Percentiles rank a stretch among this genome's conserved stretches.
phyloP scores from a whole-genome alignment of 2,797 vertebrate genomes.

The Halcyon leucocephala region DNA sequence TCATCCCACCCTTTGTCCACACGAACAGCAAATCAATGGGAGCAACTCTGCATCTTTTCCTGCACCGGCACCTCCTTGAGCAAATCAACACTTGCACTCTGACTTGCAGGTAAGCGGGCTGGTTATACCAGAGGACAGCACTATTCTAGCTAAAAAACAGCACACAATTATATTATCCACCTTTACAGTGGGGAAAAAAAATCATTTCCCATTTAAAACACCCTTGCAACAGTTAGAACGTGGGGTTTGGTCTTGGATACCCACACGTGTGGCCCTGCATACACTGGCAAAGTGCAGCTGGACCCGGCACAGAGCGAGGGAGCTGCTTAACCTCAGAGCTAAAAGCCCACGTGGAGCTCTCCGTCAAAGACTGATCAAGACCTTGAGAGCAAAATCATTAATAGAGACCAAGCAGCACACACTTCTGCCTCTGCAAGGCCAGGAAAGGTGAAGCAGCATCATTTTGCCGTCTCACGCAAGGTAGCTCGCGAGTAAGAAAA shows the following conservation, averaged over 20 bases:
- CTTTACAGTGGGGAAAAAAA: rapidly evolving
- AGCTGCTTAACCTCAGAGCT: not conserved
- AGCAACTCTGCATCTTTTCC: not conserved
- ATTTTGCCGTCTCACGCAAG: not conserved
- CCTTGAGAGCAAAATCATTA: not conserved
- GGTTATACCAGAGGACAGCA: not conserved
- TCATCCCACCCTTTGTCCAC: not conserved
- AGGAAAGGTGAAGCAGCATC: not conserved
- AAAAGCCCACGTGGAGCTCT: not conserved
- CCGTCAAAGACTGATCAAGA: not conserved
- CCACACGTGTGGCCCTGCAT: not conserved
- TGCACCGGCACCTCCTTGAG: not conserved
- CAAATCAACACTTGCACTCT: not conserved
- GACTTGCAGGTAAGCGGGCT: not conserved
- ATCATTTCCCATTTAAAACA: not conserved
- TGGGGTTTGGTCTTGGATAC: not conserved
- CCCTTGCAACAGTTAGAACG: not conserved
- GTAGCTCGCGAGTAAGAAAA: not conserved
- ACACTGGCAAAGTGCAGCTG: not conserved
- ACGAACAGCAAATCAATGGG: not conserved
- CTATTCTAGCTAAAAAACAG: not conserved
- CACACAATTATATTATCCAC: not conserved
- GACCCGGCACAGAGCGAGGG: not conserved
- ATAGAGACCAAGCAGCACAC: not conserved
- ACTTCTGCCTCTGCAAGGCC: not conserved